A percentile compares a stretch with the other conserved stretches of the same genome.
These are phyloP conservation scores for Cephus pulcher DNA, from an alignment of 2,888 invertebrate species.

Conservation along the genomic window DNA sequence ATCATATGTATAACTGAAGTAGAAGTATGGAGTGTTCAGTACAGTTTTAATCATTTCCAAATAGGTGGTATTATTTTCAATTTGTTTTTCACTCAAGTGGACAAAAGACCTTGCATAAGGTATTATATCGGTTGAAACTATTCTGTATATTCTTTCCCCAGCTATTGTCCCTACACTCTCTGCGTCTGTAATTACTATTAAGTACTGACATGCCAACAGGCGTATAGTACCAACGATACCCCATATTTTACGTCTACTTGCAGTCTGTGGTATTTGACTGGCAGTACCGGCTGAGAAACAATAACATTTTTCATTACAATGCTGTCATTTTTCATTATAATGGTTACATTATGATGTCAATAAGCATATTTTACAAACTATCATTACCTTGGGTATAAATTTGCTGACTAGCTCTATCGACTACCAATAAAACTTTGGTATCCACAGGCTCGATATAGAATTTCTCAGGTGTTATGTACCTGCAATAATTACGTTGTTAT, in stretches of 20 bases:
- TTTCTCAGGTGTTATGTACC: constrained; percentile 89
- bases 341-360: background rate
- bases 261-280: constrained; percentile 74
- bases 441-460: constrained; percentile 88
- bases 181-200: constrained; percentile 89
- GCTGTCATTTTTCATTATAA: background rate
- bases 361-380: background rate
- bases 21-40: constrained; percentile 86
- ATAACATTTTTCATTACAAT: background rate
- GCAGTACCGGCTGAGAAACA: constrained; percentile 57
- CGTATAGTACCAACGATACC: constrained; percentile 90
- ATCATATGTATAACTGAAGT: constrained; percentile 95
- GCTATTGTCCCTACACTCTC: constrained; percentile 84
- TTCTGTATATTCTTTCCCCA: constrained; percentile 82
- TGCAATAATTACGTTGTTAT: constrained; percentile 61
- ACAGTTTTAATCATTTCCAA: constrained; percentile 86
- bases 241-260: constrained; percentile 79
- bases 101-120: constrained; percentile 87
- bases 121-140: constrained; percentile 84
- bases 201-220: constrained; percentile 86
- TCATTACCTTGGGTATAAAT: constrained; percentile 76
- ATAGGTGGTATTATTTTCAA: constrained; percentile 85
- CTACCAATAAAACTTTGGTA: constrained; percentile 81
- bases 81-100: constrained; percentile 87
- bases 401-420: constrained; percentile 85